Percentiles rank a stretch among this genome's conserved stretches.
These are phyloP conservation scores for Mirza zaza DNA, from an alignment of 2,113 vertebrate genomes.

Conservation along the genomic window DNA sequence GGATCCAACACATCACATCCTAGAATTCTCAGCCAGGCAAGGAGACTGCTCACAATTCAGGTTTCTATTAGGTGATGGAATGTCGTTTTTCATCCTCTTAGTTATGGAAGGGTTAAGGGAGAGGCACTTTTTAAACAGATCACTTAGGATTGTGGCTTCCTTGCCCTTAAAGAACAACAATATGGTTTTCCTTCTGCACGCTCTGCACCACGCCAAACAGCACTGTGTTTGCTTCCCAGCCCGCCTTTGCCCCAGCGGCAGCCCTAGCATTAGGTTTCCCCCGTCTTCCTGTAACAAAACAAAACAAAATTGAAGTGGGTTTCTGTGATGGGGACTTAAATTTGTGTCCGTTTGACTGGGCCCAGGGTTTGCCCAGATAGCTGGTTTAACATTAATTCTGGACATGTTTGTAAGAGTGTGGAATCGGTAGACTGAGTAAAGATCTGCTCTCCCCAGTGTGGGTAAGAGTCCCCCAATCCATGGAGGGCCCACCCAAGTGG, in stretches of 20 bases:
- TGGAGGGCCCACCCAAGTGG: not conserved
- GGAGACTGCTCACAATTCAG: rapidly evolving
- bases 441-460: not conserved
- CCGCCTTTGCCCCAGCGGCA: rapidly evolving
- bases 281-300: not conserved
- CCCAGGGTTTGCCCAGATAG: not conserved
- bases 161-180: not conserved
- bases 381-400: not conserved
- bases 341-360: not conserved
- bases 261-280: not conserved
- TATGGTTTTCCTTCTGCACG: not conserved
- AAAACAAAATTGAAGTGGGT: not conserved
- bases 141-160: not conserved
- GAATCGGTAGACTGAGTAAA: not conserved
- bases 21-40: not conserved
- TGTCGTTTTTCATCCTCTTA: not conserved
- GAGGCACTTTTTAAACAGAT: not conserved
- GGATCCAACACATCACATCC: not conserved
- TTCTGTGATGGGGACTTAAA: not conserved
- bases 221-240: not conserved
- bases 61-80: not conserved
- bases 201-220: not conserved
- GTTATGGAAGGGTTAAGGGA: not conserved
- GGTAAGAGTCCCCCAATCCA: not conserved
- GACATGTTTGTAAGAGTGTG: not conserved